A percentile compares a stretch with the other conserved stretches of the same genome.
Evolutionary conservation across 2,113 vertebrate species (phyloP).

Genomic region (Xerus inauris): DNA sequence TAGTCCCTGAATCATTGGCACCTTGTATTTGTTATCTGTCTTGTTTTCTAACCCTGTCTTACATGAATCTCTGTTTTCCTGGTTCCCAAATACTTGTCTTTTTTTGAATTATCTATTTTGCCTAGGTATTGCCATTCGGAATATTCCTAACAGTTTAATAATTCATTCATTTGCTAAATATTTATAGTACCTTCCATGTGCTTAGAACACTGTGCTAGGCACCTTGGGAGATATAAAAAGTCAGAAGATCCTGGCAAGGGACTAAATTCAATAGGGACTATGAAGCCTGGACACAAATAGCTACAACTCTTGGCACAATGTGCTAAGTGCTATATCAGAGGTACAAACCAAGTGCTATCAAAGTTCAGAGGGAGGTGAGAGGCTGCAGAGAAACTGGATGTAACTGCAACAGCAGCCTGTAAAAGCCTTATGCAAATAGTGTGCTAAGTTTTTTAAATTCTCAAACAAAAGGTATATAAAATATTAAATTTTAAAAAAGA

Average conservation of each 20-base stretch:
- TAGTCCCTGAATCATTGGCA: neutral
- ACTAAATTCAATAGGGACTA: neutral
- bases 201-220: neutral
- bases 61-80: neutral
- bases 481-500: constrained; percentile 5
- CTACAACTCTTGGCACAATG: neutral
- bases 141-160: neutral
- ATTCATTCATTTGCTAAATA: constrained; percentile 32
- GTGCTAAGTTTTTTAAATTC: neutral
- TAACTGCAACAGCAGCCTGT: neutral
- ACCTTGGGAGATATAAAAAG: neutral
- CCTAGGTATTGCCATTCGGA: neutral
- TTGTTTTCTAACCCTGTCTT: neutral
- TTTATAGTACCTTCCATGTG: neutral
- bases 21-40: neutral
- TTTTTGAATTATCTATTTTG: neutral
- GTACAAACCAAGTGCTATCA: constrained; percentile 29
- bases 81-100: neutral
- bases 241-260: neutral
- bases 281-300: constrained; percentile 55
- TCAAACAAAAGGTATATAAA: neutral
- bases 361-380: constrained; percentile 45
- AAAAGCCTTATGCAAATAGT: neutral
- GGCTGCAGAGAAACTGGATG: neutral
- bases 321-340: constrained; percentile 65